Evolutionary conservation across 2,888 invertebrate species (phyloP).

Genomic region (Stictocephala bisonia): DNA sequence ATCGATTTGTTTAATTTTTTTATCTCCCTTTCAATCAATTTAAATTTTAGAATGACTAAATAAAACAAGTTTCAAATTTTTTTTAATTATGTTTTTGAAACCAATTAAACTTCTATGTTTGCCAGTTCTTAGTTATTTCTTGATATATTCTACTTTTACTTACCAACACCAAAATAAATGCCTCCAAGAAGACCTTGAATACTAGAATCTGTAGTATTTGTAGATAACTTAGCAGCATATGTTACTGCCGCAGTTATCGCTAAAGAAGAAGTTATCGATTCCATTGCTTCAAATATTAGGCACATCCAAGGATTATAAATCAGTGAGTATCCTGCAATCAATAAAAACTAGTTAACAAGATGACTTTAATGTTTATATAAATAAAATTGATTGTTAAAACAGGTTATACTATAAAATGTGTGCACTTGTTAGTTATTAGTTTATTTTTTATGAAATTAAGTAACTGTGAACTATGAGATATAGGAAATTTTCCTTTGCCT

Average conservation of each 20-base stretch:
- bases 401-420: background rate
- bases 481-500: too few species aligned
- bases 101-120: too few species aligned
- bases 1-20: too few species aligned
- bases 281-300: slow-evolving; percentile 80
- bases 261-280: slow-evolving; percentile 79
- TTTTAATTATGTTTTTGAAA: too few species aligned
- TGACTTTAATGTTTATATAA: background rate
- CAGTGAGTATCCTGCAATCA: slow-evolving; percentile 73
- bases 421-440: too few species aligned
- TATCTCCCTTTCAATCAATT: too few species aligned
- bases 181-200: slow-evolving; percentile 83
- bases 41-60: too few species aligned
- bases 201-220: slow-evolving; percentile 79
- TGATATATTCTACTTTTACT: slow-evolving; percentile 59
- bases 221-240: slow-evolving; percentile 79
- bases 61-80: too few species aligned
- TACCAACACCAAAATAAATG: slow-evolving; percentile 83
- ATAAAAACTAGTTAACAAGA: background rate
- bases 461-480: too few species aligned
- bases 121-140: too few species aligned
- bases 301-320: slow-evolving; percentile 82
- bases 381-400: background rate
- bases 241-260: slow-evolving; percentile 83
- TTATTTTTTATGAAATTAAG: too few species aligned